Base-by-base conservation (phyloP, 2,113 vertebrate genomes). In the Neotragus pygmaeus region DNA sequence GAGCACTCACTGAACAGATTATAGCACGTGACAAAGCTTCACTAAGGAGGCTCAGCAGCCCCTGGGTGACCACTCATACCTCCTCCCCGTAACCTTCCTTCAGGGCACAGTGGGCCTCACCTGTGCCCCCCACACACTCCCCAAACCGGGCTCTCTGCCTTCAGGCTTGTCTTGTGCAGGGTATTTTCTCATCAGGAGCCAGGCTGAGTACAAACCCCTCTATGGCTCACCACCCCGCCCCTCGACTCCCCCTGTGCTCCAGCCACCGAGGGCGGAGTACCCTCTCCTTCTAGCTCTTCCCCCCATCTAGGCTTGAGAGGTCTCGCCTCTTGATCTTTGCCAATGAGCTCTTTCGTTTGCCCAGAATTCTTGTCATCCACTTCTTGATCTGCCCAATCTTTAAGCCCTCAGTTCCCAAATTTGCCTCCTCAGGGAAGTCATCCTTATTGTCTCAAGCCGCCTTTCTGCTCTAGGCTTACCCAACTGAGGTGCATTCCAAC, bases 401-500 rank as follows among this genome's bases (percentile, higher is more conserved):
- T 30, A 11, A 39, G 66, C 33, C n/a, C 33, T 88, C 58, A 6
- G 53, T 21, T 73, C 57, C 1, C 6, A 28, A 28, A 6, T n/a
- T 1, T 6, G 30, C 19, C 4, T 51, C 85, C 43, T 70, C 57
- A 21, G 73, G 36, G 28, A 57, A 55, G 49, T 5, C 57, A 15
- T 36, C 43, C 49, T 14, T 15, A 7, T 12, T 6, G 55, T 2
- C 64, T 33, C 39, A 7, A 16, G 7, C 7, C 82, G 49, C 70
- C n/a, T 14, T 8, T 30, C 77, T 30, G 1, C 5, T 36, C 51
- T 43, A 5, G 1, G 45, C 15, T 45, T 25, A 39, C 25, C 80
- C 12, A 3, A 1, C 3, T 2, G 12, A 7, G 16, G 25, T 4
- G 4, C 5, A 2, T 11, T 23, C 13, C 16, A 43, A 27, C 39